Conservation (phyloP, 2,888 invertebrate species). For the Odiellus spinosus region DNA sequence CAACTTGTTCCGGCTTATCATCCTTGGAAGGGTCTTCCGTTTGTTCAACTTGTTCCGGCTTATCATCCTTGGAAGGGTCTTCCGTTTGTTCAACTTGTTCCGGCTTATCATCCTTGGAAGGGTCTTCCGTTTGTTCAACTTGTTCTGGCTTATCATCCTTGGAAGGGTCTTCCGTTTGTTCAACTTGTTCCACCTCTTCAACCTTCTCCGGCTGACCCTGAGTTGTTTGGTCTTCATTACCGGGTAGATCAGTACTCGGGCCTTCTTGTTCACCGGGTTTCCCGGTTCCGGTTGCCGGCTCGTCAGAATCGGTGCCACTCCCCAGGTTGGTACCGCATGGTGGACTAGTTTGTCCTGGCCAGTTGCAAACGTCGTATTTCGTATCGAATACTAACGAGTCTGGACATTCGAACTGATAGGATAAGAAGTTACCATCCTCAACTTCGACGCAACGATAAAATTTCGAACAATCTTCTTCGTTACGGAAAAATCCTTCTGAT, state of each 20-base stretch:
- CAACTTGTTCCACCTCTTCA: neutral
- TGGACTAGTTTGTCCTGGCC: slow-evolving; percentile 54
- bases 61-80: neutral
- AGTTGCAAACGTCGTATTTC: slow-evolving; percentile 42
- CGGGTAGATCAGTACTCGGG: neutral
- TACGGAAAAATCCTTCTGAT: slow-evolving; percentile 15
- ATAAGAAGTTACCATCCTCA: slow-evolving; percentile 54
- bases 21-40: neutral
- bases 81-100: neutral
- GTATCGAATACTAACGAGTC: slow-evolving; percentile 53
- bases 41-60: neutral
- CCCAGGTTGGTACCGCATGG: slow-evolving; percentile 41
- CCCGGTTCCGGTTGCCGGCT: neutral
- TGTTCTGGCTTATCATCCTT: neutral
- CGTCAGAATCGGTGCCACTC: neutral
- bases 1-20: no score
- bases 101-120: neutral
- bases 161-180: neutral
- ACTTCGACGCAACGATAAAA: slow-evolving; percentile 69
- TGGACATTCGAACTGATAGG: slow-evolving; percentile 50
- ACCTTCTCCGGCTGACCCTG: neutral
- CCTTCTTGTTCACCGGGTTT: slow-evolving; percentile 1
- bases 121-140: neutral
- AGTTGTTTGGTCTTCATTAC: neutral
- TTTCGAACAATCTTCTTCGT: slow-evolving; percentile 27